Evolutionary conservation across 2,113 vertebrate species (phyloP), one percentile per base, ranked within the genome.

Genomic region (Oreochromis aureus): DNA sequence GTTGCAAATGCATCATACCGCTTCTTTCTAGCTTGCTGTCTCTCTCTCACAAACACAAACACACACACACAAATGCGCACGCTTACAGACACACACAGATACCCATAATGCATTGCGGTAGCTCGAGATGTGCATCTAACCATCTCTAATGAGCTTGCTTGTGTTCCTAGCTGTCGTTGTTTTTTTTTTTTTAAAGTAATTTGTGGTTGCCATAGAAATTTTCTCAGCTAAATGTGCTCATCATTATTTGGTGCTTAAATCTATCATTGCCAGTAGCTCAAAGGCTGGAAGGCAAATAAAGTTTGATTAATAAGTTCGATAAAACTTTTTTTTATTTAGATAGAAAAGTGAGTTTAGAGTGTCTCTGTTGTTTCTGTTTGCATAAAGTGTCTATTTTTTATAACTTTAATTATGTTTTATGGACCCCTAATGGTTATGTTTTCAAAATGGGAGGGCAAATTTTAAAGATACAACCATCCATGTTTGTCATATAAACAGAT

Each of bases 71-170:
- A 92, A 93, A 93, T 39, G 79, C 46, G 46, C 34, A 46, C 30
- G 10, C 19, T 80, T 85, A 86, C 93, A 48, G 34, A 78, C 53
- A 85, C 54, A 79, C 36, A 44, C 10, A 6, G 11, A 80, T 84
- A 85, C 95, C 94, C 94, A 93, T 22, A 84, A 84, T 94, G 88
- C 96, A 88, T 92, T 92, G 94, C 87, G n/a, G 71, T 82, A 86
- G 78, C 88, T 84, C 16, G 86, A 94, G 92, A 93, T 93, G 94
- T 94, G 93, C 94, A 95, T 94, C 91, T 91, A 95, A 93, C 91
- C 94, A 91, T 93, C 90, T 91, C 94, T 96, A 95, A 96, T 96
- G 93, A 95, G 92, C 87, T 89, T 69, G 89, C 88, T 87, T 84
- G 86, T 53, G 81, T 92, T 91, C 30, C 27, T 89, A 55, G 84